A percentile compares a stretch with the other conserved stretches of the same genome.
Conservation (phyloP, 2,797 vertebrate species). For the Gobionotothen gibberifrons region DNA sequence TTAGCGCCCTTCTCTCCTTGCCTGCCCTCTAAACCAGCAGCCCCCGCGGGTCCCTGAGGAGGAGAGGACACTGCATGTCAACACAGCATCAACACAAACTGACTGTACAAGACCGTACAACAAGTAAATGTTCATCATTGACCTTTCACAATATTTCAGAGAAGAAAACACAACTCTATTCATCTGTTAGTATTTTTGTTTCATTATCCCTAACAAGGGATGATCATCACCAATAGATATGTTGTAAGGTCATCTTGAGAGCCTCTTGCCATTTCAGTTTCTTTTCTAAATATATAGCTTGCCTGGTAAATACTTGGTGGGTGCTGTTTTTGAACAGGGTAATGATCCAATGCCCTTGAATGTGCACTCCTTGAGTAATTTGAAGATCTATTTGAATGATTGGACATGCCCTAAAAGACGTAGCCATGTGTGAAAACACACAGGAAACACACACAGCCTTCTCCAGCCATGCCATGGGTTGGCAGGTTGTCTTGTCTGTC, state of each 20-base stretch:
- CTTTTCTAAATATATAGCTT: constrained; percentile 16
- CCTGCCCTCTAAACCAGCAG: constrained; percentile 92
- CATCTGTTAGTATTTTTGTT: not conserved
- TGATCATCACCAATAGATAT: not conserved
- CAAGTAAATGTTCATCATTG: not conserved
- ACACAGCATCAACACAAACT: constrained; percentile 22
- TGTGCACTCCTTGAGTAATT: constrained; percentile 15
- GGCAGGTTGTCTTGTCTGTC: constrained; percentile 51
- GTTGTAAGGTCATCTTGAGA: not conserved
- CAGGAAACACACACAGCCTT: constrained; percentile 10
- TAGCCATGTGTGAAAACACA: constrained; percentile 2
- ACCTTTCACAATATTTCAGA: constrained; percentile 13
- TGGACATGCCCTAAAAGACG: not conserved
- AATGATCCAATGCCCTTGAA: constrained; percentile 40
- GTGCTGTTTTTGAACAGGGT: not conserved
- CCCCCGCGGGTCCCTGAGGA: constrained; percentile 92
- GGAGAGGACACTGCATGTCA: constrained; percentile 57
- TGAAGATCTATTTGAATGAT: constrained; percentile 35
- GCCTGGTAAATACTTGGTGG: constrained; percentile 26
- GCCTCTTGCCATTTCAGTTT: constrained; percentile 6
- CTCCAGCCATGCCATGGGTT: constrained; percentile 25
- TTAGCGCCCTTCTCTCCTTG: constrained; percentile 99
- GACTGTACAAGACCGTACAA: not conserved
- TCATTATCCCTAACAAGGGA: not conserved
- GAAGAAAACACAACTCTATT: not conserved